Conservation (phyloP, 2,113 vertebrate genomes). For the Mus spicilegus region DNA sequence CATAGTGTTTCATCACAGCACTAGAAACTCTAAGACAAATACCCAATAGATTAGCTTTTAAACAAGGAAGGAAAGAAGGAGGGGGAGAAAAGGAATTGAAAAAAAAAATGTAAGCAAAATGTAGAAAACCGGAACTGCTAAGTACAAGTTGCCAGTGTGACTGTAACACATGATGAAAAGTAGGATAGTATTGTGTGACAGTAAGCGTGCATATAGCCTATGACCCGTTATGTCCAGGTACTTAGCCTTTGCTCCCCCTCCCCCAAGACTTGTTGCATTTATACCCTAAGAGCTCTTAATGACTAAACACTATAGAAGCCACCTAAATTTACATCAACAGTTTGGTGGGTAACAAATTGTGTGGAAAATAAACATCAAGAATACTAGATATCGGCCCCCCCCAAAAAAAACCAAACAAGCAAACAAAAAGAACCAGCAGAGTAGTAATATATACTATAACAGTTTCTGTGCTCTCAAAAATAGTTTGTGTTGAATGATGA, state of each 20-base stretch:
- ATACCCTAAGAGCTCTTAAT: background rate
- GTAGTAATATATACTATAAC: background rate
- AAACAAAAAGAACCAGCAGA: background rate
- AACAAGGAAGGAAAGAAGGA: background rate
- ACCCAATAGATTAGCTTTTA: background rate
- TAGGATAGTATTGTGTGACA: conserved; percentile 13
- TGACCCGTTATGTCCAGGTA: background rate
- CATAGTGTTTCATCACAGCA: background rate
- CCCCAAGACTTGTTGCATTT: background rate
- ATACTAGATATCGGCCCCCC: background rate
- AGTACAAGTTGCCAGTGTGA: background rate
- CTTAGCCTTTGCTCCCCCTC: background rate
- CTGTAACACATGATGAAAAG: background rate
- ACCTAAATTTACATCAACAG: background rate
- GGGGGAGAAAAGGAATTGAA: too few species aligned
- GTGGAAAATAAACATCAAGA: background rate
- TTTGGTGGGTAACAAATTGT: background rate
- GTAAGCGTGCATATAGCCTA: background rate
- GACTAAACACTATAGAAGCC: conserved; percentile 4
- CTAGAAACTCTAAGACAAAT: background rate
- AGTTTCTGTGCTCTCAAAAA: background rate
- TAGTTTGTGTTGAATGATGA: background rate
- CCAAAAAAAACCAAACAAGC: background rate
- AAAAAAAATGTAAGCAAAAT: background rate
- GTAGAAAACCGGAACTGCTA: background rate